Evolutionary conservation across 37 sponge, comb jelly and placozoan species (phyloP).

Genomic region (Geodia barretti): DNA sequence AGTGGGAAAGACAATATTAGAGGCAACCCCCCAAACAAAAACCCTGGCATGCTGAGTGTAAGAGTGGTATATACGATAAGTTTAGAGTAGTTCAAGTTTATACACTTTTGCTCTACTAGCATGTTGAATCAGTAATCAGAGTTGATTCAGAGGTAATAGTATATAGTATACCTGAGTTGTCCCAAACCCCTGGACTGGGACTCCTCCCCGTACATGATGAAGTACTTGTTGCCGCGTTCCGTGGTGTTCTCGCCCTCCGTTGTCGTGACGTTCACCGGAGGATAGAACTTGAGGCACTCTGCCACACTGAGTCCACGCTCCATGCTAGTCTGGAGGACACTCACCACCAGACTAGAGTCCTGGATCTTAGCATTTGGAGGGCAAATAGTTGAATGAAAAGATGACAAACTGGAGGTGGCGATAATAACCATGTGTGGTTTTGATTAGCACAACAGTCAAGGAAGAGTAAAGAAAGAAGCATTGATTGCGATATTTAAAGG

Average conservation of each 20-base stretch:
- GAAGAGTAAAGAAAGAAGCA: too few relatives aligned
- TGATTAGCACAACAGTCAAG: too few relatives aligned
- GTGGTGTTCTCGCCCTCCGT: conserved; percentile 50
- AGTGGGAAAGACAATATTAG: too few relatives aligned
- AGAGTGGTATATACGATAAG: too few relatives aligned
- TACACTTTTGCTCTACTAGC: too few relatives aligned
- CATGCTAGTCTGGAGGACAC: conserved; percentile 65
- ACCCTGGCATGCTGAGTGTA: too few relatives aligned
- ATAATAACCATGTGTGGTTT: background rate
- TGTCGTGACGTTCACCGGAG: conserved; percentile 55
- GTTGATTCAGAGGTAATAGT: too few relatives aligned
- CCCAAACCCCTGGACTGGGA: background rate
- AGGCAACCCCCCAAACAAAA: too few relatives aligned
- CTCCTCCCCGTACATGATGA: conserved; percentile 70
- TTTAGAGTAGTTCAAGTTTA: too few relatives aligned
- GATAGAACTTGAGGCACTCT: conserved; percentile 63
- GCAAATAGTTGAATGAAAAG: too few relatives aligned
- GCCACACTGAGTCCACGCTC: conserved; percentile 24
- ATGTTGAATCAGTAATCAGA: too few relatives aligned
- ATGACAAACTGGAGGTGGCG: background rate
- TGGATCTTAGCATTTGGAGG: conserved; percentile 62
- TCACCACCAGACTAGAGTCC: conserved; percentile 83
- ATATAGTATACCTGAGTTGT: conserved; percentile 12
- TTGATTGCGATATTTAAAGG: too few relatives aligned
- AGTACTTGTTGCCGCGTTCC: conserved; percentile 86